Evolutionary conservation across 2,797 vertebrate genomes (phyloP), one percentile per base, ranked within the genome.

Genomic region (Hydrolagus colliei): DNA sequence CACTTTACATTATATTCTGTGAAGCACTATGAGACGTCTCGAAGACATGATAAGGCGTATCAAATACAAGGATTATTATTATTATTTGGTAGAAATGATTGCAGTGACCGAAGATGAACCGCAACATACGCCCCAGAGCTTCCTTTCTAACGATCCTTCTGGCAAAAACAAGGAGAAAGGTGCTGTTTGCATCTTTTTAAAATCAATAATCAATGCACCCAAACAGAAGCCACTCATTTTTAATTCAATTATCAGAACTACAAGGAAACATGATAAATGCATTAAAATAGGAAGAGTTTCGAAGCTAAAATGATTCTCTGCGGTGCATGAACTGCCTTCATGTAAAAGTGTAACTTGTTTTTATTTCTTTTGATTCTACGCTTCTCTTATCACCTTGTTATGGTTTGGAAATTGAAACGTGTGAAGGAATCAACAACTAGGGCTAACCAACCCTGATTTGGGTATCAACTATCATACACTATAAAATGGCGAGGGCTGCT

Each of bases 391-490:
- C 27, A 65, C 32, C 1, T 9, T 82, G 9, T 18, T 18, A 12
- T 68, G 79, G 63, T 14, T 71, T 71, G 32, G 32, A 68, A 71
- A 82, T 82, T 82, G 65, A 82, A 82, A 65, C 20, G 27, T 82
- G 8, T 32, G 68, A 68, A 67, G 65, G 27, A 41, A 68, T 1
- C 27, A 12, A 5, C 11, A 67, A 61, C 32, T 41, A 4, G 67
- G 9, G 1, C 8, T 20, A 82, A 67, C 35, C 7, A 20, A 71
- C 41, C 18, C 9, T 27, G n/a, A 84, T 71, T 41, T 11, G 35
- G 5, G 4, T 18, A n/a, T 0, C 59, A 59, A 76, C 74, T 20
- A 9, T 18, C 20, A 5, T 22, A 18, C 52, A n/a, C 41, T 52
- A 20, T n/a, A 77, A 77, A 77, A 77, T 61, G 18, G 61, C 18